phyloP scores from a whole-genome alignment of 2,888 invertebrate genomes.

The Ophonus ardosiacus region DNA sequence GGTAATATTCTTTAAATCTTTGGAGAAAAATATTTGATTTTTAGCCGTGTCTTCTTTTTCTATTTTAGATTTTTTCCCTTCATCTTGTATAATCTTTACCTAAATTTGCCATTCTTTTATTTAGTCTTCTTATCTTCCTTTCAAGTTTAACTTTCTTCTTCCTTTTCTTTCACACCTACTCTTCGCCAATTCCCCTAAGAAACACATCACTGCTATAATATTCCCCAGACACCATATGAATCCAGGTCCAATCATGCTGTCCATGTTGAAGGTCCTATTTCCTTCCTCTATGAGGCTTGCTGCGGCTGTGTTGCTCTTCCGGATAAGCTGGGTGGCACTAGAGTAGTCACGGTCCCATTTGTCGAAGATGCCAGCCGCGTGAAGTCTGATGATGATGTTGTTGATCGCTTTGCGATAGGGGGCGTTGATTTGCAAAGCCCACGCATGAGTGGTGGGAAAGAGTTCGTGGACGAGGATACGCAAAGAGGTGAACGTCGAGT shows the following conservation, averaged over 20 bases:
- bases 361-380: conserved; percentile 33
- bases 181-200: background rate
- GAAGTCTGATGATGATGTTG: conserved; percentile 14
- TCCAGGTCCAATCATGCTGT: conserved; percentile 10
- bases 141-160: background rate
- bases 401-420: conserved; percentile 14
- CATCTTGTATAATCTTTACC: background rate
- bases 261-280: background rate
- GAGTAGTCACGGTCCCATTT: conserved; percentile 12
- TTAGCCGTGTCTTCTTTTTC: background rate
- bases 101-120: background rate
- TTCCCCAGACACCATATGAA: conserved; percentile 30
- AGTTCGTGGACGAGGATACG: conserved; percentile 2
- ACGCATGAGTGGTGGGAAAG: conserved; percentile 32
- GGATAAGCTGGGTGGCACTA: background rate
- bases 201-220: background rate
- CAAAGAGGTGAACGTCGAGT: background rate
- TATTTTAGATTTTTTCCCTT: background rate
- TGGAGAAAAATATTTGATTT: too few relatives aligned
- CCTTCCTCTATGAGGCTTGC: background rate
- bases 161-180: background rate
- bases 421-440: conserved; percentile 19
- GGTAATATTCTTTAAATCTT: too few relatives aligned
- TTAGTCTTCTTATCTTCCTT: background rate
- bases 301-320: background rate